Evolutionary conservation across 2,888 invertebrate genomes (phyloP), one percentile per base, ranked within the genome.

Genomic region (Torymus auratus): DNA sequence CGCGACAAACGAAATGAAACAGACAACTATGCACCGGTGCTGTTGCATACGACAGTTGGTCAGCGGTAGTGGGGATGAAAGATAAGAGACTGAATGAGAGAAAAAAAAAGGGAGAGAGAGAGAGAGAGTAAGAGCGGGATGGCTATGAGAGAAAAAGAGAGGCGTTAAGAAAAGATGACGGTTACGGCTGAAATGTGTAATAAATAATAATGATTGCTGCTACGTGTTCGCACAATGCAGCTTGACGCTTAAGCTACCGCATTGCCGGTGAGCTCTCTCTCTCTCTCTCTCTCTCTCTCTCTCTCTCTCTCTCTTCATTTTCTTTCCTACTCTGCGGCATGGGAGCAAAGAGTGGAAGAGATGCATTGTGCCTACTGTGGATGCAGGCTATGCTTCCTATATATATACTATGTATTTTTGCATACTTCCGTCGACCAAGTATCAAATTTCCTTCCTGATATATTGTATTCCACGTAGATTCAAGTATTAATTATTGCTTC

Each of bases 151-250:
- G 61, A 78, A 80, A 79, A 77, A 65, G 71, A 20, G 23, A 72
- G 67, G 72, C 79, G 50, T 65, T 67, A 78, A 84, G 85, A 86
- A 87, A 85, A 86, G 83, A 86, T 83, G 73, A 80, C 84, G 84
- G 85, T 87, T 85, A 83, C 84, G 73, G 83, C 83, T 84, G 86
- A 87, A 86, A 87, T 85, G 86, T 81, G 84, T 84, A 87, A 89
- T 90, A 90, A 90, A 89, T 89, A 90, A 90, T 88, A 87, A 88
- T 89, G 88, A 90, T 90, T 88, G 88, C 86, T 83, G 84, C 86
- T 90, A 90, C 90, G 90, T 90, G 90, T 87, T 88, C 87, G 85
- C 85, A 90, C 89, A 90, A 90, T 88, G 85, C 86, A 83, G 81
- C 80, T 80, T 82, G 84, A 82, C 85, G 88, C 89, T 90, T 90